phyloP scores from a whole-genome alignment of 2,797 vertebrate species.

The Xenops minutus region DNA sequence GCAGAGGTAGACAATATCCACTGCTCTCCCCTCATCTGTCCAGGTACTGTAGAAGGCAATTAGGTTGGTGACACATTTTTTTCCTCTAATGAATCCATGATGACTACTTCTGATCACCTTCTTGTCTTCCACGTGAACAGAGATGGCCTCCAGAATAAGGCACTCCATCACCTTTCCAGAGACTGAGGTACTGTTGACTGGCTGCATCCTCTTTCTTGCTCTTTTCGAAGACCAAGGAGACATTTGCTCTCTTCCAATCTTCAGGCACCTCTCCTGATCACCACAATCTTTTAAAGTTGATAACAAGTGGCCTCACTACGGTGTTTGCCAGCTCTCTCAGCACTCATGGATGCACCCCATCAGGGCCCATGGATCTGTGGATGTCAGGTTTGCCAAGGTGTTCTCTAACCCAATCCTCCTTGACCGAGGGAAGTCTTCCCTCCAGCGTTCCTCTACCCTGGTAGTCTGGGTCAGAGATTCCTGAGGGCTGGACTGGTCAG shows the following conservation, averaged over 20 bases:
- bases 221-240: not conserved
- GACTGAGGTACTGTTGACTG: not conserved
- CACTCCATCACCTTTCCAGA: not conserved
- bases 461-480: not conserved
- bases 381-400: not conserved
- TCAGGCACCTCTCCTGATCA: not conserved
- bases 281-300: not conserved
- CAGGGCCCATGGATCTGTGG: not conserved
- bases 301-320: not conserved
- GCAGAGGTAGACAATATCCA: not conserved
- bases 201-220: not conserved
- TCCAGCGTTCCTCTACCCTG: no score
- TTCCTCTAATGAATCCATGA: not conserved
- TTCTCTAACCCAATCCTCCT: not conserved
- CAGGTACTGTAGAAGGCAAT: no score
- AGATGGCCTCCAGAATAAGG: not conserved
- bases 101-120: not conserved
- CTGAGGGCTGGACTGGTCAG: not conserved
- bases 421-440: not conserved
- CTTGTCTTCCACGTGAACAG: not conserved
- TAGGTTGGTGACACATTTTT: no score
- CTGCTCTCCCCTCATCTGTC: not conserved
- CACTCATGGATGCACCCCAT: not conserved
- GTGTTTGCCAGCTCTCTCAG: not conserved
- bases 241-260: not conserved